A percentile compares a stretch with the other conserved stretches of the same genome.
phyloP scores from a whole-genome alignment of 2,113 vertebrate species.

The Dryoscopus gambensis region DNA sequence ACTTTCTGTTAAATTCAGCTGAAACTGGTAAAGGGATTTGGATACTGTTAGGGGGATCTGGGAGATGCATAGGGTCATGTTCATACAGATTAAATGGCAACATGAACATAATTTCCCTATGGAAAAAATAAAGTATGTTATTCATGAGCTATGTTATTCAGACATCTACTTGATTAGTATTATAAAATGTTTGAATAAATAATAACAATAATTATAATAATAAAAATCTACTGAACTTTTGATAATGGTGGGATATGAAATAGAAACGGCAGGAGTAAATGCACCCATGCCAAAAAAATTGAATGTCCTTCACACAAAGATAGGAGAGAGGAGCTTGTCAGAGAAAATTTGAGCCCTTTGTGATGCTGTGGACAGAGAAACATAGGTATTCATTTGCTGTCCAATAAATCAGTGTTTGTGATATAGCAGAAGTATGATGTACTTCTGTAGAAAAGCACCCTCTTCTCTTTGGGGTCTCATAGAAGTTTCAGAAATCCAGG shows the following conservation, averaged over 20 bases:
- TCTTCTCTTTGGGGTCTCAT: background rate
- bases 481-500: background rate
- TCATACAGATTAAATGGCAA: background rate
- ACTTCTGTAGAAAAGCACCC: background rate
- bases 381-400: background rate
- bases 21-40: background rate
- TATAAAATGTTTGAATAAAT: background rate
- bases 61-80: background rate
- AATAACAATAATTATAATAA: background rate
- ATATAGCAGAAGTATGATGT: background rate
- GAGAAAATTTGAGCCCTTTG: background rate
- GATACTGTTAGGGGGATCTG: background rate
- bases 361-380: background rate
- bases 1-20: background rate
- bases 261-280: background rate
- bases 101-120: background rate
- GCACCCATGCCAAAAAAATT: background rate
- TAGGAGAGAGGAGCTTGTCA: background rate
- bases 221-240: background rate
- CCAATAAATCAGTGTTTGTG: accelerated
- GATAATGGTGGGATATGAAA: background rate
- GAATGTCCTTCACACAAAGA: background rate
- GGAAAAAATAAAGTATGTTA: background rate
- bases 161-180: background rate
- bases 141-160: background rate